phyloP scores from a whole-genome alignment of 2,888 invertebrate genomes.

The Synergus gifuensis region DNA sequence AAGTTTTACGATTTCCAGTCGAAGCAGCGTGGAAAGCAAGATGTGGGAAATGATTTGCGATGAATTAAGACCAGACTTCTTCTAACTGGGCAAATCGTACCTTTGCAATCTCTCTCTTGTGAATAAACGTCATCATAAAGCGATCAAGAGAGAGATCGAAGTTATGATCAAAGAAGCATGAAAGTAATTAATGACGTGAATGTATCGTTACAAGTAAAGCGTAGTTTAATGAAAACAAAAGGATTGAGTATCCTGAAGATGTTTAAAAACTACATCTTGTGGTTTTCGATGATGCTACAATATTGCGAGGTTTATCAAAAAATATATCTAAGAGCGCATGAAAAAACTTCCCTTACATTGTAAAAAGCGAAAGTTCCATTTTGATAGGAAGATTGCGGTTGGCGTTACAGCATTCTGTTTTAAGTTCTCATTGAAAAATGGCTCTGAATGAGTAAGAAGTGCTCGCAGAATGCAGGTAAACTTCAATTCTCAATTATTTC shows the following conservation, averaged over 20 bases:
- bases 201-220: not conserved
- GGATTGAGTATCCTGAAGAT: not conserved
- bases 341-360: not conserved
- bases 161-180: not conserved
- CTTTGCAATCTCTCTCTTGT: not conserved
- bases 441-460: not conserved
- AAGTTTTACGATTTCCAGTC: conserved; percentile 15
- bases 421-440: not conserved
- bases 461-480: not conserved
- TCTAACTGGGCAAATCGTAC: not conserved
- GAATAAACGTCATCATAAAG: conserved; percentile 1
- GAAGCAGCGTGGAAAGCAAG: not conserved
- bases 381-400: not conserved
- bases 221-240: not conserved
- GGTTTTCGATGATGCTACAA: not conserved
- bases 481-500: conserved; percentile 51
- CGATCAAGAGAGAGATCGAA: not conserved
- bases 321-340: not conserved
- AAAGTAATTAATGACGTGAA: not conserved
- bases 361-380: not conserved
- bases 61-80: not conserved
- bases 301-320: not conserved
- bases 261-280: not conserved
- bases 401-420: not conserved
- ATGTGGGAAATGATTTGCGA: not conserved